Evolutionary conservation across 2,113 vertebrate species (phyloP).

Genomic region (Benitochromis conjunctus): DNA sequence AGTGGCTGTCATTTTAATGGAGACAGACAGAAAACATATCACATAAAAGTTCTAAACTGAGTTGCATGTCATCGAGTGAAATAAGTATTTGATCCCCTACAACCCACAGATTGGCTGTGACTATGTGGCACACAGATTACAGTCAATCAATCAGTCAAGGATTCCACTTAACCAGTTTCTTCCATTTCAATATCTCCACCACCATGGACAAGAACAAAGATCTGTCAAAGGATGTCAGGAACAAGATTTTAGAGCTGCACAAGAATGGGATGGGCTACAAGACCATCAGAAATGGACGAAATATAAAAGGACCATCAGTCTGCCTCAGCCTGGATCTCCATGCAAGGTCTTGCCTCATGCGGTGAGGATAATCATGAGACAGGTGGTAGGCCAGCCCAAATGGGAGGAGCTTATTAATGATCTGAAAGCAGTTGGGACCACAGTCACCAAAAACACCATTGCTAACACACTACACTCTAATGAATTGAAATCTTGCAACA

Average conservation of each 20-base stretch:
- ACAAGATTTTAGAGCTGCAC: neutral
- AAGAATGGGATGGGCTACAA: neutral
- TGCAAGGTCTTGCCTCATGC: neutral
- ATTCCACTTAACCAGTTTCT: neutral
- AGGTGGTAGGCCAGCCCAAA: neutral
- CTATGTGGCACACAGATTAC: neutral
- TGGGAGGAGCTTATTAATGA: neutral
- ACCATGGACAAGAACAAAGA: neutral
- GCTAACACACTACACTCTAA: neutral
- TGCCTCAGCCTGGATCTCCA: neutral
- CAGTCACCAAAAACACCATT: neutral
- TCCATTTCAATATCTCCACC: neutral
- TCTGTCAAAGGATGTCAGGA: neutral
- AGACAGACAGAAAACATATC: neutral
- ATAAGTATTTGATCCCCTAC: neutral
- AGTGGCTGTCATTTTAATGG: neutral
- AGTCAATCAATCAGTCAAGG: neutral
- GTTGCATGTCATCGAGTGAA: neutral
- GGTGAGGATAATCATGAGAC: neutral
- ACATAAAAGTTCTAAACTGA: neutral
- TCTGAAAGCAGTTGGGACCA: neutral
- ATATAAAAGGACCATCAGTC: neutral
- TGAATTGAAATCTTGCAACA: neutral
- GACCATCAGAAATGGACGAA: neutral
- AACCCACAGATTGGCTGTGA: neutral